Evolutionary conservation across 2,113 vertebrate genomes (phyloP).

Genomic region (Delphinus delphis): DNA sequence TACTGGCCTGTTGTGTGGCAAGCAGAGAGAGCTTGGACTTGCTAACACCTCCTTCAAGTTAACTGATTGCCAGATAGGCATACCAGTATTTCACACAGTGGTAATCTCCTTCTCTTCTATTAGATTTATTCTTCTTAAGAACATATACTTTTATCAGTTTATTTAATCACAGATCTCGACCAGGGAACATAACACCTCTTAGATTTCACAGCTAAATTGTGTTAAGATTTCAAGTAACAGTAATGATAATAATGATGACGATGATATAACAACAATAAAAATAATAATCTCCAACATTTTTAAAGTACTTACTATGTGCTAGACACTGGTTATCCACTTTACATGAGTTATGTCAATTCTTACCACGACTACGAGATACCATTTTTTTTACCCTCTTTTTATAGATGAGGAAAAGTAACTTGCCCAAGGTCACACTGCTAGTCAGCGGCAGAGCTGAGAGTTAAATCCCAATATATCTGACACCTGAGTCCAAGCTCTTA

Average conservation of each 20-base stretch:
- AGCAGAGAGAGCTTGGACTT: no score
- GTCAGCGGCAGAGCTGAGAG: not conserved
- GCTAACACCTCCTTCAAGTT: not conserved
- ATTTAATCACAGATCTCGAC: not conserved
- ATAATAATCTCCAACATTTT: not conserved
- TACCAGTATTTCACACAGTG: not conserved
- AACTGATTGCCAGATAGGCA: not conserved
- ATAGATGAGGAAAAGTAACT: not conserved
- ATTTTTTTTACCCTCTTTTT: not conserved
- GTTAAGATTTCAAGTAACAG: not conserved
- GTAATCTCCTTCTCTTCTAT: not conserved
- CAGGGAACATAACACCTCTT: not conserved
- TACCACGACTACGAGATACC: not conserved
- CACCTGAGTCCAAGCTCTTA: not conserved
- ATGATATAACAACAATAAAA: not conserved
- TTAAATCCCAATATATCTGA: not conserved
- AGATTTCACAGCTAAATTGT: not conserved
- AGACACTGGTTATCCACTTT: not conserved
- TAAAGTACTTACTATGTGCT: not conserved
- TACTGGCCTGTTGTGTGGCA: no score
- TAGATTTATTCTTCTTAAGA: not conserved
- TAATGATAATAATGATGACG: not conserved
- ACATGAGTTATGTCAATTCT: not conserved
- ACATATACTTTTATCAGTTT: not conserved
- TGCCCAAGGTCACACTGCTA: not conserved